Base-by-base conservation (phyloP, 2,888 invertebrate species). In the Drosophila limbata region DNA sequence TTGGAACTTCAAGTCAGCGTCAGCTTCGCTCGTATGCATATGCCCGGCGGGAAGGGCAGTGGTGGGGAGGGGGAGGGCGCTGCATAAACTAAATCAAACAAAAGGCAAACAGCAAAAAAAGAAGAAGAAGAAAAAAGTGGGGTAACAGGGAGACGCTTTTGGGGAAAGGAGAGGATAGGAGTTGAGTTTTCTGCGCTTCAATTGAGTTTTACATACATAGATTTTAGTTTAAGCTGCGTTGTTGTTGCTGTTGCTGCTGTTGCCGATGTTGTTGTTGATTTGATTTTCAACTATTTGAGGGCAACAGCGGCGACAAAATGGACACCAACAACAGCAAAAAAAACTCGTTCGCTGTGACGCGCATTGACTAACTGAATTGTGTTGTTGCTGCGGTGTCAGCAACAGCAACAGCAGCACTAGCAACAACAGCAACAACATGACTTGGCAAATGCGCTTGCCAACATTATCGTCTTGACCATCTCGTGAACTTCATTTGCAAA, bases 391-490 rank as follows among this genome's bases (percentile, higher is more conserved):
- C 79, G 71, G 67, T 64, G 62, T 64, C 56, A 50, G 33, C 66
- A 51, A 28, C 65, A 57, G 33, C 60, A 60, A 35, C 62, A 37
- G 2, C 37, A 25, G 15, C 37, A 31, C 9, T 25, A 51, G 6
- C 55, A 59, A 42, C 61, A 69, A 19, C 17, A 42, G 5, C 69
- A 63, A 53, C 72, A 63, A 52, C 84, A 88, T 89, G 85, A 89
- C 88, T 89, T 88, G 89, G 86, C 88, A 85, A 85, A 89, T 85
- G 86, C 88, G 85, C 88, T 87, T 69, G 89, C 84, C 83, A 85
- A 85, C 84, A 85, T 85, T 85, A 85, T 85, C 84, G 89, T 82
- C 86, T 85, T 85, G 89, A 85, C 85, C 85, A 85, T 85, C 85
- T 85, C 88, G 88, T 85, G 85, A 85, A 85, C 85, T 85, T 85